Evolutionary conservation across 1,140 invertebrate species (phyloP).

Genomic region (Pseudobourletiella spinata): DNA sequence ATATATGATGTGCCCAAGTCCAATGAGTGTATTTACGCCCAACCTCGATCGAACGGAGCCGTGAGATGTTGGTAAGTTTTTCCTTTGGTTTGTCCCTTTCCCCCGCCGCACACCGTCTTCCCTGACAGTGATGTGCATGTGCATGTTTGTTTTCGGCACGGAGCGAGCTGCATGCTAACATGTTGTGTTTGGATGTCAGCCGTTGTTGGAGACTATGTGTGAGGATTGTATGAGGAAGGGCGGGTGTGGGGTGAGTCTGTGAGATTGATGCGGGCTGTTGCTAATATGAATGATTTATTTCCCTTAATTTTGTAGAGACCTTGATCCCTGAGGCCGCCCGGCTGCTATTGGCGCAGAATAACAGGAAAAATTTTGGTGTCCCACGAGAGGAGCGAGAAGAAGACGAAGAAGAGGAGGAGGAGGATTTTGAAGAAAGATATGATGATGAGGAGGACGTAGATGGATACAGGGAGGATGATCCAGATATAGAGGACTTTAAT

Average conservation of each 20-base stretch:
- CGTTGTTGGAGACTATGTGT: background rate
- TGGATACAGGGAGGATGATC: background rate
- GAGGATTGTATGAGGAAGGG: background rate
- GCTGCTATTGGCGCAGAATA: conserved; percentile 28
- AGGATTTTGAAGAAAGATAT: no score
- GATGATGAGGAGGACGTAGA: background rate
- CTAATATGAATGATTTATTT: background rate
- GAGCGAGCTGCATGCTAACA: background rate
- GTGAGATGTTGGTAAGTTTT: conserved; percentile 31
- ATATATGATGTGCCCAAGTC: conserved; percentile 34
- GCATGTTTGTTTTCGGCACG: background rate
- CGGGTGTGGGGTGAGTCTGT: background rate
- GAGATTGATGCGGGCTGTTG: background rate
- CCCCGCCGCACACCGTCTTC: background rate
- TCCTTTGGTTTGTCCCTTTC: no score
- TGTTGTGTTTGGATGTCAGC: background rate
- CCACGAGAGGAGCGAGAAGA: background rate
- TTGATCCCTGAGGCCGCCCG: conserved; percentile 34
- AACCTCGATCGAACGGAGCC: conserved; percentile 25
- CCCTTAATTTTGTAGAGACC: conserved; percentile 15
- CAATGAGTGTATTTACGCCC: conserved; percentile 30
- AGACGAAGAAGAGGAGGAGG: background rate
- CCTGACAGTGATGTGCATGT: background rate
- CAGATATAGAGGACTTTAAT: conserved; percentile 20
- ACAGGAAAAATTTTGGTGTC: conserved; percentile 25